Conservation (phyloP, 2,888 invertebrate species). For the Chorisops tibialis region DNA sequence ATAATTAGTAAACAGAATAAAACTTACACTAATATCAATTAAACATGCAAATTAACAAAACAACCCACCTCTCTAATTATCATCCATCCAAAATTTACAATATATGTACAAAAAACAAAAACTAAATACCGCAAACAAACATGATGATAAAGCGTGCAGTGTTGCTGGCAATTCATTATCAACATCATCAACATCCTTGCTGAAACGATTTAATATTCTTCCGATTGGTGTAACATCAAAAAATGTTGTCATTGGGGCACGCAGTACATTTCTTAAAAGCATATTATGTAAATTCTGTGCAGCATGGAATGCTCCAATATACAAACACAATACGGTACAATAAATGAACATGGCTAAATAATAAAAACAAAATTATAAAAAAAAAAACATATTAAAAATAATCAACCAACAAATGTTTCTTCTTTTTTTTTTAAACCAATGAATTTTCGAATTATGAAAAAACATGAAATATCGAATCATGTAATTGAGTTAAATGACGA, state of each 20-base stretch:
- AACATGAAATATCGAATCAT: no score
- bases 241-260: slow-evolving; percentile 62
- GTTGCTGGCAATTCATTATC: slow-evolving; percentile 61
- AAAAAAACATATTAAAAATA: no score
- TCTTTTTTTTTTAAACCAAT: not conserved
- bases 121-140: slow-evolving; percentile 51
- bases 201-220: slow-evolving; percentile 65
- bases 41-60: no score
- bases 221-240: slow-evolving; percentile 69
- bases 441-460: not conserved
- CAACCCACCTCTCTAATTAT: no score
- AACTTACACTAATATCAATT: not conserved
- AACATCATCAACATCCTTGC: slow-evolving; percentile 64
- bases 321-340: slow-evolving; percentile 57
- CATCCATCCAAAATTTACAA: no score
- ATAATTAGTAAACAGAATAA: no score
- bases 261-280: slow-evolving; percentile 58
- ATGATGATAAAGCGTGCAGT: slow-evolving; percentile 52
- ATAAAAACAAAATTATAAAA: no score
- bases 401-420: no score
- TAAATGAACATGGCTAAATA: slow-evolving; percentile 54
- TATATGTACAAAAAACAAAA: no score
- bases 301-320: slow-evolving; percentile 60
- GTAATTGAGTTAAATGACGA: slow-evolving; percentile 34
- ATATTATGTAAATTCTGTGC: slow-evolving; percentile 59